phyloP scores from a whole-genome alignment of 2,797 vertebrate genomes.

The Tangara arthus region DNA sequence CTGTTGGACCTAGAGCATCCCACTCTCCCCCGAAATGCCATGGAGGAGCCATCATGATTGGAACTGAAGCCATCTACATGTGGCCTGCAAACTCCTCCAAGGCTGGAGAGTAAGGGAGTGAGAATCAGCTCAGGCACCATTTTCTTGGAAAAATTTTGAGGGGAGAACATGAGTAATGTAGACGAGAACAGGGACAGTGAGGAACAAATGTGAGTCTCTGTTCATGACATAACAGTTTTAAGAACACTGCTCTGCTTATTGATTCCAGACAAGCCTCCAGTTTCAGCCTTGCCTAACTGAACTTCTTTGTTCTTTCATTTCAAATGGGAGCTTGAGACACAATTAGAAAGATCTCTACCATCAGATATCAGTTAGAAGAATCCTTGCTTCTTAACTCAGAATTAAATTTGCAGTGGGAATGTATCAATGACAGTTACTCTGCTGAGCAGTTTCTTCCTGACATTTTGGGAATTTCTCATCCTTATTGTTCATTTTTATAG shows the following conservation, averaged over 20 bases:
- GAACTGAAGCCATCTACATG: neutral
- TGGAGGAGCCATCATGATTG: neutral
- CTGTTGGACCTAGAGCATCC: neutral
- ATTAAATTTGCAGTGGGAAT: neutral
- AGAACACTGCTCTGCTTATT: neutral
- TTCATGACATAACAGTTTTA: conserved; percentile 35
- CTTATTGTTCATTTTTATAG: neutral
- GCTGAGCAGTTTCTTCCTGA: neutral
- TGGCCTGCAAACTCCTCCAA: neutral
- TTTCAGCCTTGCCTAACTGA: conserved; percentile 18
- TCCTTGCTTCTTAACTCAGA: neutral
- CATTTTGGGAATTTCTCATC: neutral
- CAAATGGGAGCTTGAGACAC: neutral
- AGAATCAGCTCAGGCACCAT: conserved; percentile 17
- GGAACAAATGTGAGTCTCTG: conserved; percentile 44
- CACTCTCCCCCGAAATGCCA: neutral
- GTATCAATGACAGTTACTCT: neutral
- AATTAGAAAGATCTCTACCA: conserved; percentile 2
- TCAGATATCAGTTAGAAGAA: neutral
- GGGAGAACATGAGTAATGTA: conserved; percentile 47
- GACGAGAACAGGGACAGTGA: conserved; percentile 47
- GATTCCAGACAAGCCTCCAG: neutral
- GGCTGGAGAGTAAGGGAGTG: conserved; percentile 1
- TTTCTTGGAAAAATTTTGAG: conserved; percentile 47
- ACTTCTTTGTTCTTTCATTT: neutral